Base-by-base conservation (phyloP, 2,113 vertebrate species). In the Cochlearius cochlearius region DNA sequence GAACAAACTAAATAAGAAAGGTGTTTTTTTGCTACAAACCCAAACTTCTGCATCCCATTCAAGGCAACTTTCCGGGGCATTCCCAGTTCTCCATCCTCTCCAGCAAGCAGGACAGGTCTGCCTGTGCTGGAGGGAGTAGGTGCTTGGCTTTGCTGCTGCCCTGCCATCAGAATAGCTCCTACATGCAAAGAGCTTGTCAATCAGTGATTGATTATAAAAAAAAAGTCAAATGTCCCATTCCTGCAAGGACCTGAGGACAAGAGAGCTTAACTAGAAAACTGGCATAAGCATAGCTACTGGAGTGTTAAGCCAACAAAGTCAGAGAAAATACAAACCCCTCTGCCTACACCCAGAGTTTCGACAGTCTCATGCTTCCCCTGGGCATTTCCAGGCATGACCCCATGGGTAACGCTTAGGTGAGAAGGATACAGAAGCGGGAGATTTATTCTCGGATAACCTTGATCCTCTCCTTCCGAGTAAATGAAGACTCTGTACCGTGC, bases 1-100 rank as follows among this genome's bases (percentile, higher is more conserved):
- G 60, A 79, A 62, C 53, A 69, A 85, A 89, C 43, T 47, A 75
- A 85, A 62, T 62, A 25, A 85, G 68, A 71, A 72, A 81, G 64
- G 55, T 63, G 11, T 49, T 75, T 95, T 95, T 95, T 90, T 95
- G 71, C 71, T 47, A 49, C 58, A 90, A 82, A 21, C n/a, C 32
- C 32, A 11, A 47, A 86, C 45, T 72, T 73, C 45, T 79, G 71
- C 26, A 66, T 71, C 26, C 50, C 63, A 19, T 58, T 90, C 34
- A 56, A 86, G 74, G 67, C 53, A 73, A 39, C 5, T 50, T 74
- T 53, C 49, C 9, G 3, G 69, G 15, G 56, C 60, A 72, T 45
- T 87, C 56, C 91, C 64, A 67, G 71, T 12, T 69, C 34, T 43
- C 59, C 0, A 1, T 55, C 56, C 76, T 76, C 59, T 36, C 32